phyloP scores from a whole-genome alignment of 2,888 invertebrate genomes.

The Phania funesta region DNA sequence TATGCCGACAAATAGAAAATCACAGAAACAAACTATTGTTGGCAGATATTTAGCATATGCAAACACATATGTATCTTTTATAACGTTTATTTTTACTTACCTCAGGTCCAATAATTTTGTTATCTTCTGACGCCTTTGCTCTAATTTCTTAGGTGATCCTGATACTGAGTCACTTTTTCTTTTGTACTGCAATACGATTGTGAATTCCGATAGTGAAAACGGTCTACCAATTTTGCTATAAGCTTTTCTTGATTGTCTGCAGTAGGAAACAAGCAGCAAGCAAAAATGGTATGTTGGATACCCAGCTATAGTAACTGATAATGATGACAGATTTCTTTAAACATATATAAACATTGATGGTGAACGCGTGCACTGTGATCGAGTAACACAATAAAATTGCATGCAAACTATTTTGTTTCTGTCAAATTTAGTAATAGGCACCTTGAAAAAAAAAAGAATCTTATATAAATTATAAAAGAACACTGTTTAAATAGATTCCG shows the following conservation, averaged over 20 bases:
- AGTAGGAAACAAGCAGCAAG: not conserved
- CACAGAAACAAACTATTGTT: no score
- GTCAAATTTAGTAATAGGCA: not conserved
- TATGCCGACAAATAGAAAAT: no score
- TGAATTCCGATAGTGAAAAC: no score
- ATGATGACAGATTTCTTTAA: conserved; percentile 1
- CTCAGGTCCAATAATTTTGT: conserved; percentile 32
- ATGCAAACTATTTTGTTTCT: conserved; percentile 3
- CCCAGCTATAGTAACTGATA: conserved; percentile 4
- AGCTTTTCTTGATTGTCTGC: not conserved
- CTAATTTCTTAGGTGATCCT: not conserved
- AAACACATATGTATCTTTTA: no score
- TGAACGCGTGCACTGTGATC: conserved; percentile 31
- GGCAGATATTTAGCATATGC: no score
- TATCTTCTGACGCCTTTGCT: not conserved
- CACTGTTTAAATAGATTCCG: not conserved
- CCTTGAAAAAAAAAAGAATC: conserved; percentile 14
- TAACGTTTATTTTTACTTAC: conserved; percentile 46
- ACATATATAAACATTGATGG: conserved; percentile 19
- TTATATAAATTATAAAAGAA: not conserved
- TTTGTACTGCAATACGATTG: not conserved
- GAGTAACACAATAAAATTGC: conserved; percentile 27
- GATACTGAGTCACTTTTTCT: not conserved
- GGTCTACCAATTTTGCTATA: not conserved
- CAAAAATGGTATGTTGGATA: conserved; percentile 1